These are phyloP conservation scores for Aspiorhynchus laticeps DNA, from an alignment of 2,113 vertebrate species.

Conservation along the genomic window DNA sequence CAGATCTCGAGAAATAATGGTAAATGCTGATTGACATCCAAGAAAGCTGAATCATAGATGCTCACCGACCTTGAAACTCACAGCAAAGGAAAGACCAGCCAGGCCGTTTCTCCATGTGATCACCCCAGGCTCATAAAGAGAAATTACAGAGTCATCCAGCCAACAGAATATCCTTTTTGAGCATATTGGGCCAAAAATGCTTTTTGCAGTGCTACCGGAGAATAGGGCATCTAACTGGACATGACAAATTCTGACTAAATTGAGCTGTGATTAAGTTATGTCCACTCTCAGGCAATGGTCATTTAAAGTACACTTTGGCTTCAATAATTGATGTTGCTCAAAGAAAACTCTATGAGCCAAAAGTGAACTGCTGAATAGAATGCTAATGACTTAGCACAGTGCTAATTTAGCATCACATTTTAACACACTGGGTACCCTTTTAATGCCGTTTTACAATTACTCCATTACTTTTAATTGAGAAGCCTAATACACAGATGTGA, in stretches of 20 bases:
- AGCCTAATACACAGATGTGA: too few species aligned
- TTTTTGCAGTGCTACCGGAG: background rate
- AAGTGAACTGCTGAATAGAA: background rate
- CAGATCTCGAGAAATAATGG: conserved; percentile 16
- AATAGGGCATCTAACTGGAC: background rate
- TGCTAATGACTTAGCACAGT: background rate
- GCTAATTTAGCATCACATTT: background rate
- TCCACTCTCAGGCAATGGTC: background rate
- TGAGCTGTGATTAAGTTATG: conserved; percentile 19
- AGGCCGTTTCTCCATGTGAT: conserved; percentile 45
- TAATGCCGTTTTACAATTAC: too few species aligned
- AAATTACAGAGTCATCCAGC: background rate
- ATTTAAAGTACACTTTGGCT: conserved; percentile 6
- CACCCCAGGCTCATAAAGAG: conserved; percentile 59
- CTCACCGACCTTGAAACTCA: conserved; percentile 55
- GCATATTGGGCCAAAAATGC: conserved; percentile 36
- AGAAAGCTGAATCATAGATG: conserved; percentile 46
- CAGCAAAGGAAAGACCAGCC: conserved; percentile 51
- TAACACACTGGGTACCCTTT: too few species aligned
- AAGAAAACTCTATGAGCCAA: background rate
- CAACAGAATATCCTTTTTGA: background rate
- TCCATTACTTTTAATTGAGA: too few species aligned
- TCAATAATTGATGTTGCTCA: background rate
- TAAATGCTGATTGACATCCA: conserved; percentile 8
- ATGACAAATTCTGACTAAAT: conserved; percentile 14